A percentile compares a stretch with the other conserved stretches of the same genome.
Conservation (phyloP, 2,888 invertebrate species). For the Ormyrus pomaceus region DNA sequence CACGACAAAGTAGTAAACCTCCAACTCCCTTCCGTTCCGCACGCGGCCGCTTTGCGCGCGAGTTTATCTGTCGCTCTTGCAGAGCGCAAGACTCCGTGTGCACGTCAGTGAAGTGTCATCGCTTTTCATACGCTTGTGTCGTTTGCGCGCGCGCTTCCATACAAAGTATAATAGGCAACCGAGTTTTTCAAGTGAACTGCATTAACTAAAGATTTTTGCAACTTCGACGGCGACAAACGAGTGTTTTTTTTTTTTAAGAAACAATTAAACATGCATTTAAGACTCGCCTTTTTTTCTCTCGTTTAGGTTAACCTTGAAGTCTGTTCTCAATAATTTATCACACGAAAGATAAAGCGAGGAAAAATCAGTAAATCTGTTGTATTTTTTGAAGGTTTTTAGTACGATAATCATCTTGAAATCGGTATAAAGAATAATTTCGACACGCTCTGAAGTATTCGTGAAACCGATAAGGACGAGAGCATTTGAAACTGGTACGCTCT, state of each 20-base stretch:
- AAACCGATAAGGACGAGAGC: not conserved
- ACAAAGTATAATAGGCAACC: too few species aligned
- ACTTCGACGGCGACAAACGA: too few species aligned
- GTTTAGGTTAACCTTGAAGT: constrained; percentile 37
- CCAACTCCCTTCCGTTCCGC: not conserved
- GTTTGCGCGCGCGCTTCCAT: not conserved
- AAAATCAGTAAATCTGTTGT: not conserved
- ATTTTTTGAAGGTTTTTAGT: not conserved
- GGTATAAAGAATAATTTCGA: not conserved
- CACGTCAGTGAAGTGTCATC: not conserved
- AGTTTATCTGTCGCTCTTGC: not conserved
- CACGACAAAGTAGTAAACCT: constrained; percentile 1
- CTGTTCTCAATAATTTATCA: not conserved
- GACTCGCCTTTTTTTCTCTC: constrained; percentile 1
- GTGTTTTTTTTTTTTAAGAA: too few species aligned
- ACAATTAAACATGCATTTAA: not conserved
- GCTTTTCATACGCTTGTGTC: not conserved
- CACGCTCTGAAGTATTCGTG: not conserved
- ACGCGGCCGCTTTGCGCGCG: not conserved
- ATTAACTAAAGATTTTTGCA: too few species aligned
- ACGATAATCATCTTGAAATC: not conserved
- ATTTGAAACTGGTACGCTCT: not conserved
- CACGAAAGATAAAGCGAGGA: not conserved
- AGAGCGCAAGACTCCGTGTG: not conserved
- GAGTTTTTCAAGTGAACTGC: too few species aligned